These are phyloP conservation scores for Aradophagus sp. DNA, from an alignment of 1,140 invertebrate genomes.

Conservation along the genomic window DNA sequence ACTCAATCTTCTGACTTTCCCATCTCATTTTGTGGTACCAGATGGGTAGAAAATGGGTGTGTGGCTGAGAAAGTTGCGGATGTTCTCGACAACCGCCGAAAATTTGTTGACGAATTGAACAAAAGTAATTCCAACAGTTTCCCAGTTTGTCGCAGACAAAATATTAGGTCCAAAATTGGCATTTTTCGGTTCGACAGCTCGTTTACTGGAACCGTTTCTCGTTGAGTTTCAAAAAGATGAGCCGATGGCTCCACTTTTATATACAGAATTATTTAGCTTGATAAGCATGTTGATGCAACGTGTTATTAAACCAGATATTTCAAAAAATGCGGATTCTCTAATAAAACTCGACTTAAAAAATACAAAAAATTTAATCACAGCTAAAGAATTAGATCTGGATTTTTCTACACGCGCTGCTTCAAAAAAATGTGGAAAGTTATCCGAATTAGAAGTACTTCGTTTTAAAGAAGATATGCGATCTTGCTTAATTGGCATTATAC, in stretches of 20 bases:
- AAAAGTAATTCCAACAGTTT: background rate
- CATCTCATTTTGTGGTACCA: background rate
- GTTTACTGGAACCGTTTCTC: conserved; percentile 8
- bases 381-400: background rate
- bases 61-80: background rate
- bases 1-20: background rate
- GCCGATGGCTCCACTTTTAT: conserved; percentile 9
- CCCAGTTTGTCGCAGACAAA: background rate
- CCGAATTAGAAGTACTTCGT: background rate
- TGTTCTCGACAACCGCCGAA: background rate
- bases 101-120: background rate
- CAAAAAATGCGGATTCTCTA: background rate
- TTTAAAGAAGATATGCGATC: background rate
- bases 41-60: conserved; percentile 4
- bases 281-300: conserved; percentile 1
- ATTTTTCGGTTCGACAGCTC: conserved; percentile 3
- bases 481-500: background rate
- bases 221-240: background rate
- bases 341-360: background rate
- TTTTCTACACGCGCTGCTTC: background rate
- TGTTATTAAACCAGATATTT: background rate
- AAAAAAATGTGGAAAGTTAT: background rate
- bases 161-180: background rate
- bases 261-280: background rate
- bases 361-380: conserved; percentile 1